Evolutionary conservation across 2,113 vertebrate genomes (phyloP).

Genomic region (Blennius ocellaris): DNA sequence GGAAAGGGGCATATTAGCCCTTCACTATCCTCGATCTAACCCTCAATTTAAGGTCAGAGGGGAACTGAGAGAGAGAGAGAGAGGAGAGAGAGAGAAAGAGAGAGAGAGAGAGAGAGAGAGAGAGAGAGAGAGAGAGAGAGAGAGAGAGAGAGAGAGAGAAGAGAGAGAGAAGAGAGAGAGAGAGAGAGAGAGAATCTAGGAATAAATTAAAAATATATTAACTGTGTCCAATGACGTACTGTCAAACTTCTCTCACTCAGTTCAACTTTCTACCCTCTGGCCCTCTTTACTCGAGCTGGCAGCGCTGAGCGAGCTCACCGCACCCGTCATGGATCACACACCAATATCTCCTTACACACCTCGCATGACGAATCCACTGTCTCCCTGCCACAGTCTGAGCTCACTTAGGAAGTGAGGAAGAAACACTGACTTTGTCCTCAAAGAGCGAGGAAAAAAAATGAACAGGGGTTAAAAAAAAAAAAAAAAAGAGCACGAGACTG

Average conservation of each 20-base stretch:
- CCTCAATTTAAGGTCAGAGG: conserved; percentile 68
- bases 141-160: conserved; percentile 27
- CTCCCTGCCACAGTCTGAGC: conserved; percentile 56
- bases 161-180: no score
- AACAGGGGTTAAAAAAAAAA: background rate
- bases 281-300: conserved; percentile 57
- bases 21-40: conserved; percentile 72
- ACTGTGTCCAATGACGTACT: conserved; percentile 26
- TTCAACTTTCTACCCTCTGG: conserved; percentile 62
- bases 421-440: conserved; percentile 45
- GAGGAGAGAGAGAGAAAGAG: conserved; percentile 23
- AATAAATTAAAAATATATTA: no score
- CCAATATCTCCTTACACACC: conserved; percentile 74
- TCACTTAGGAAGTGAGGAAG: conserved; percentile 37
- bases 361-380: conserved; percentile 60
- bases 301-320: conserved; percentile 32
- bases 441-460: background rate
- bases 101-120: background rate
- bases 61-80: conserved; percentile 35
- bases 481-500: conserved; percentile 10
- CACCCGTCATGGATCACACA: conserved; percentile 63
- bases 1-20: conserved; percentile 75
- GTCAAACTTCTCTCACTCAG: conserved; percentile 52
- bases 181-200: no score
- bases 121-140: background rate